Evolutionary conservation across 2,888 invertebrate species (phyloP), one percentile per base, ranked within the genome.

Genomic region (Incurvaria masculella): DNA sequence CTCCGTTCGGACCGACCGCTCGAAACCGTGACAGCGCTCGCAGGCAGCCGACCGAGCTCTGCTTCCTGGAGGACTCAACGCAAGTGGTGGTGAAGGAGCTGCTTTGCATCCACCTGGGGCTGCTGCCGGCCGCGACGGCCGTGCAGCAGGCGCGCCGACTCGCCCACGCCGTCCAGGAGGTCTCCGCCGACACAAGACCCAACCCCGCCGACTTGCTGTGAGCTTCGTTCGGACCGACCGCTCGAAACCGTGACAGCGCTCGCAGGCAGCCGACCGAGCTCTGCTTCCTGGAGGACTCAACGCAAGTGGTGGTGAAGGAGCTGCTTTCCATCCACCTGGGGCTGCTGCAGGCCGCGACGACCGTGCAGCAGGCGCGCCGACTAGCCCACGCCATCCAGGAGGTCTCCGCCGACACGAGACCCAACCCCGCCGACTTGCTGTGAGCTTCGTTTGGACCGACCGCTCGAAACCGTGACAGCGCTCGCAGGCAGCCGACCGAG

Each of bases 81-180:
- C 65, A 46, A n/a, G 69, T 75, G 18, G 61, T 61, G 45, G 58
- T 70, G 33, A 74, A 74, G 55, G 94, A 94, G 69, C 69, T 94
- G 52, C 89, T 87, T 57, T 92, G 91, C 64, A 83, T 94, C 23
- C 94, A 94, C 69, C 72, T 93, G 50, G 93, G 93, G 1, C 68
- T 93, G 46, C 86, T 89, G 2, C 91, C 93, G n/a, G n/a, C 92
- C 0, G 85, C 90, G 2, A 89, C 89, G 48, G 91, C 94, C 0
- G 81, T 93, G n/a, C 91, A 93, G 61, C 94, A 94, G n/a, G 88
- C 90, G 4, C 81, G 92, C 44, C 81, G 92, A 49, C 74, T 94
- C 4, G 90, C 91, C 4, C 91, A 92, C 42, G 89, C 89, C 1
- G 85, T 89, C 51, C 86, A 85, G 78, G 89, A 91, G 60, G 75